Conservation (phyloP, 2,888 invertebrate species). For the Platycnemis pennipes region DNA sequence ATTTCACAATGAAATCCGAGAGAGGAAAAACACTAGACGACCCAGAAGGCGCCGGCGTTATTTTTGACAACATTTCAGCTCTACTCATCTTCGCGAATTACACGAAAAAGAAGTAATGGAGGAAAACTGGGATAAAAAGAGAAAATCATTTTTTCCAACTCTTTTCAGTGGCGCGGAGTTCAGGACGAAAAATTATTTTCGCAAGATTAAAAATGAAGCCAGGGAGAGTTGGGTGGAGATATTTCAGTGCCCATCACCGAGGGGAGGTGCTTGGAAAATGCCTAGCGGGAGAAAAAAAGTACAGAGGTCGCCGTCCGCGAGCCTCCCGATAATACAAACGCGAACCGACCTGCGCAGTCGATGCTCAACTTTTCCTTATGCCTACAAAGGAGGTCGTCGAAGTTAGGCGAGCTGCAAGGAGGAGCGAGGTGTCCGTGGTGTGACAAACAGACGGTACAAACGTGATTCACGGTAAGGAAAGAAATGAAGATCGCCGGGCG, state of each 20-base stretch:
- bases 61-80: not conserved
- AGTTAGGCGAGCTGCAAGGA: not conserved
- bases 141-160: not conserved
- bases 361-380: conserved; percentile 38
- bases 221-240: not conserved
- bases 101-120: not conserved
- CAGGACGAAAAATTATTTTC: not conserved
- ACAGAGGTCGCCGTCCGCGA: not conserved
- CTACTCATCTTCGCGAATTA: not conserved
- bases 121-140: not conserved
- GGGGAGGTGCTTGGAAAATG: not conserved
- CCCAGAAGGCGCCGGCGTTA: not conserved
- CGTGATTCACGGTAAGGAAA: too few species aligned
- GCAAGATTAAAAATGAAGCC: conserved; percentile 21
- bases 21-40: not conserved
- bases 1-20: not conserved
- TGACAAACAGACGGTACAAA: too few species aligned
- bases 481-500: too few species aligned
- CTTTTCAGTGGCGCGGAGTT: not conserved
- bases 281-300: too few species aligned
- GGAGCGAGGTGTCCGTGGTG: not conserved
- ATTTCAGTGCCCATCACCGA: conserved; percentile 1
- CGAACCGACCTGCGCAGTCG: conserved; percentile 21
- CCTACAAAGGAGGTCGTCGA: not conserved
- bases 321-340: conserved; percentile 50